Conservation (phyloP, 2,113 vertebrate species). For the Myodes glareolus region DNA sequence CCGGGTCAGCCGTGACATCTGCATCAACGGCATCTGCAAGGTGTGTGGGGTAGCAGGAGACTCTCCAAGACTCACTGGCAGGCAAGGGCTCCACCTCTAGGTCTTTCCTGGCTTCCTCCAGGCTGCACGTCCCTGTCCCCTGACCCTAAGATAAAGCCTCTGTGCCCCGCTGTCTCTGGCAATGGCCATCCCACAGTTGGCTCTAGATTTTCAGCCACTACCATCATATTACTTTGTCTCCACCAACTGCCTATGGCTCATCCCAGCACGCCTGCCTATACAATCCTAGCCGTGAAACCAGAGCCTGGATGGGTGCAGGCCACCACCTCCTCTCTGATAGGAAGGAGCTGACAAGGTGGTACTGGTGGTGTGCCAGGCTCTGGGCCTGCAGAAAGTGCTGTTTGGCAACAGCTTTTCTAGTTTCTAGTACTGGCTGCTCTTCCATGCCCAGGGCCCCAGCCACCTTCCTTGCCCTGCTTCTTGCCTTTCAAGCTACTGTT, state of each 20-base stretch:
- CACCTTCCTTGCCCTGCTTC: background rate
- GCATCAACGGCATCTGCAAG: constrained; percentile 98
- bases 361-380: background rate
- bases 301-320: background rate
- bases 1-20: constrained; percentile 90
- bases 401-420: background rate
- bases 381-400: background rate
- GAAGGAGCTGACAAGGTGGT: background rate
- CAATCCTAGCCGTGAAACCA: background rate
- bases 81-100: background rate
- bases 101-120: background rate
- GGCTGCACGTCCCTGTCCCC: background rate
- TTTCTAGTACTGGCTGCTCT: rapidly evolving
- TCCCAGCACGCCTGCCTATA: background rate
- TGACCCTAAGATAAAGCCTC: background rate
- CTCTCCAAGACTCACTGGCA: no score
- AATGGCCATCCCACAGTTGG: background rate
- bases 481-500: background rate
- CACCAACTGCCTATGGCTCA: rapidly evolving
- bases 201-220: rapidly evolving
- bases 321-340: background rate
- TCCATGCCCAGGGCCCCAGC: background rate
- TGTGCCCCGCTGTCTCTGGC: background rate
- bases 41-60: constrained; percentile 76
- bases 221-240: rapidly evolving